A percentile compares a stretch with the other conserved stretches of the same genome.
phyloP scores from a whole-genome alignment of 2,797 vertebrate species.

The Sylvia borin region DNA sequence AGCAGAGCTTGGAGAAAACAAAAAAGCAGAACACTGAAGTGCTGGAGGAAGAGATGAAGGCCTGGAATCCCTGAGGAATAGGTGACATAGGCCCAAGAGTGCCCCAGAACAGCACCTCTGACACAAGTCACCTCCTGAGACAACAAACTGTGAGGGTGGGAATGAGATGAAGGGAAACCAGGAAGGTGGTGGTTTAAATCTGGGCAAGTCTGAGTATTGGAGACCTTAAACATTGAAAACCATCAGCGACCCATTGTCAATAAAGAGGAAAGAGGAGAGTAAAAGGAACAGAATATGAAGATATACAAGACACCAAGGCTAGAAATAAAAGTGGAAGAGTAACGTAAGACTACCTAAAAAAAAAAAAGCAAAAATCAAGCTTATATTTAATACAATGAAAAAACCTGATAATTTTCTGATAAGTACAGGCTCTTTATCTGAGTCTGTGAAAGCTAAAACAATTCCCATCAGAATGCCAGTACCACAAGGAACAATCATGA shows the following conservation, averaged over 20 bases:
- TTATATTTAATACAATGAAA: background rate
- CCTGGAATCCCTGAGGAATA: background rate
- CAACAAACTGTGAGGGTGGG: background rate
- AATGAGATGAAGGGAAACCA: background rate
- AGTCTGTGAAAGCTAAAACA: background rate
- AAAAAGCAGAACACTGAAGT: background rate
- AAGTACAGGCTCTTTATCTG: background rate
- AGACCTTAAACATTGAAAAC: background rate
- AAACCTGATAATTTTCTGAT: rapidly evolving
- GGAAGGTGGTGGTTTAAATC: rapidly evolving
- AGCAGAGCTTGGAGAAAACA: background rate
- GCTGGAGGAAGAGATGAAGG: background rate
- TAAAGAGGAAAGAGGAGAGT: background rate
- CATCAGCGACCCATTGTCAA: background rate
- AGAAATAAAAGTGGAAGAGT: background rate
- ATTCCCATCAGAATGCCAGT: background rate
- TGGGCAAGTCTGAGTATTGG: background rate
- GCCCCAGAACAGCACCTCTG: background rate
- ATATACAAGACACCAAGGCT: background rate
- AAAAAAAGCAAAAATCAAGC: background rate
- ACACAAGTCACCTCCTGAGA: background rate
- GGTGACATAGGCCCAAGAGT: background rate
- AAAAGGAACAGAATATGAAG: background rate
- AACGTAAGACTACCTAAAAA: background rate
- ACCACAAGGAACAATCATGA: background rate